These are phyloP conservation scores for Philotrypesis tridentata DNA, from an alignment of 1,140 invertebrate genomes.

Conservation along the genomic window DNA sequence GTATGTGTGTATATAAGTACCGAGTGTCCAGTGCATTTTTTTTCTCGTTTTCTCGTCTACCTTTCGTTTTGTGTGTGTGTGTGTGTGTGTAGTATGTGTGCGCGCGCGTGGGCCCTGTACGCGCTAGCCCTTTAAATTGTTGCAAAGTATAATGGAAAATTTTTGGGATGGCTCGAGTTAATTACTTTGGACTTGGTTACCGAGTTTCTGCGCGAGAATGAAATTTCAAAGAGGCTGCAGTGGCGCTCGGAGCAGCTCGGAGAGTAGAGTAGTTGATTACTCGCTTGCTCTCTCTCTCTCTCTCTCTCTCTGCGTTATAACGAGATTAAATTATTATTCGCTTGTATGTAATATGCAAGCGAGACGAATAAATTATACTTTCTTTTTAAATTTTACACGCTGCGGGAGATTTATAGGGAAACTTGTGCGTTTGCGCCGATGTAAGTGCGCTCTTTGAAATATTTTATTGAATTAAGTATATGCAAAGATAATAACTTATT, in stretches of 20 bases:
- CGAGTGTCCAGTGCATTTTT: not conserved
- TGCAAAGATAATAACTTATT: not conserved
- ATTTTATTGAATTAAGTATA: not conserved
- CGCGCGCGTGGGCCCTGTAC: slow-evolving; percentile 59
- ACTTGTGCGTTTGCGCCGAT: too few relatives aligned
- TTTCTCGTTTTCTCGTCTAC: not conserved
- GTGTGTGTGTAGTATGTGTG: not conserved
- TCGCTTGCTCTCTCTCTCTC: too few relatives aligned
- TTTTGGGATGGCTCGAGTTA: slow-evolving; percentile 28
- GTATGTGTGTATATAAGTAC: too few relatives aligned
- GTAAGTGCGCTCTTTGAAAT: not conserved
- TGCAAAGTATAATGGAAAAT: slow-evolving; percentile 47
- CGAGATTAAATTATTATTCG: not conserved
- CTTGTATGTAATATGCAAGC: not conserved
- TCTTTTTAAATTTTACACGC: not conserved
- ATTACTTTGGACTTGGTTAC: slow-evolving; percentile 16
- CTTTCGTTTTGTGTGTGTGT: not conserved
- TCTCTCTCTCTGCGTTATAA: not conserved
- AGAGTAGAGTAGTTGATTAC: not conserved
- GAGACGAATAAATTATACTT: not conserved
- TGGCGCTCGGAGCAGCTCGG: not conserved
- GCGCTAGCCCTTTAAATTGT: slow-evolving; percentile 50
- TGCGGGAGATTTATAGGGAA: too few relatives aligned
- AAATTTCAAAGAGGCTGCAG: not conserved
- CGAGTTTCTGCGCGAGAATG: not conserved